These are phyloP conservation scores for Prosapia bicincta DNA, from an alignment of 2,888 invertebrate genomes.

Conservation along the genomic window DNA sequence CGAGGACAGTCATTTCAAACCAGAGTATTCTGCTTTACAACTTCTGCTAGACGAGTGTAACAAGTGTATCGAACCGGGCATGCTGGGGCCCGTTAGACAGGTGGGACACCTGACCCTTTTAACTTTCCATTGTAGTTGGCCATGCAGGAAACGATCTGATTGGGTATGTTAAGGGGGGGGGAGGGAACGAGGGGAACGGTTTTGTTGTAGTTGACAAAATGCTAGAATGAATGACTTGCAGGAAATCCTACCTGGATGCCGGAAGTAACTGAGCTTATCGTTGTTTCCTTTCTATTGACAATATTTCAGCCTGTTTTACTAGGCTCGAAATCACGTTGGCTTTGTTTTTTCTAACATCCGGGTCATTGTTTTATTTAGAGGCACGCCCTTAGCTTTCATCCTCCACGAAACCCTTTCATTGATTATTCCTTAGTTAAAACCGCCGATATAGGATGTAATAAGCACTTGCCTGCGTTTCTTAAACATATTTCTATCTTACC, in stretches of 20 bases:
- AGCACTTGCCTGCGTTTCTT: too few relatives aligned
- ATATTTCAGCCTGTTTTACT: not conserved
- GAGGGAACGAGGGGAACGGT: not conserved
- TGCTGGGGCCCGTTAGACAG: not conserved
- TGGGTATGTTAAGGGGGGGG: not conserved
- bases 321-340: not conserved
- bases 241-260: not conserved
- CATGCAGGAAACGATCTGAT: not conserved
- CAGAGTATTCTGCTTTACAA: not conserved
- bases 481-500: too few relatives aligned
- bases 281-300: not conserved
- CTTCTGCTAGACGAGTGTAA: not conserved
- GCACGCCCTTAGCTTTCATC: not conserved
- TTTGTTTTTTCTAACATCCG: not conserved
- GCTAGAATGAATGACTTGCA: not conserved
- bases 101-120: not conserved
- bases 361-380: not conserved
- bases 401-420: too few relatives aligned
- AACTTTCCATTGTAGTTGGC: not conserved
- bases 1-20: not conserved
- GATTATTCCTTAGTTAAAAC: too few relatives aligned
- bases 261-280: not conserved
- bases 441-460: too few relatives aligned
- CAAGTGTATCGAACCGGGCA: not conserved
- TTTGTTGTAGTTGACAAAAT: not conserved